Percentiles rank a stretch among this genome's conserved stretches.
These are phyloP conservation scores for Pissodes strobi DNA, from an alignment of 1,140 invertebrate genomes.

Conservation along the genomic window DNA sequence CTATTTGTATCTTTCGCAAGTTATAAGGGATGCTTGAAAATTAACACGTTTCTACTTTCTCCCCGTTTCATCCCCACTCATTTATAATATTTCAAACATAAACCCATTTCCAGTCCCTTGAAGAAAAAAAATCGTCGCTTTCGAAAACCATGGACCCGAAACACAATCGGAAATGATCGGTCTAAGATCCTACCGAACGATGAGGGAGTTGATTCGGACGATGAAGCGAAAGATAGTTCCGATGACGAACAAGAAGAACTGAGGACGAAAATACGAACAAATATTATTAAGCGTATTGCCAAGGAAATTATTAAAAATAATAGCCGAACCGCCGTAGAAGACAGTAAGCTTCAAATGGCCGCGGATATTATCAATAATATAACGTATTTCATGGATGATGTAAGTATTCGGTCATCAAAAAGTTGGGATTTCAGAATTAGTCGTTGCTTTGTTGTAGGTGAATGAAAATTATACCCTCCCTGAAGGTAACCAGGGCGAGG, in stretches of 20 bases:
- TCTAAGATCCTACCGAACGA: neutral
- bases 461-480: slow-evolving; percentile 32
- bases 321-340: slow-evolving; percentile 25
- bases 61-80: neutral
- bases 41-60: too few relatives aligned
- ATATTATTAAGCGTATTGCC: slow-evolving; percentile 31
- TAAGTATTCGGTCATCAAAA: slow-evolving; percentile 4
- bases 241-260: slow-evolving; percentile 2
- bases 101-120: slow-evolving; percentile 60
- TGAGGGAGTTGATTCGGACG: slow-evolving; percentile 5
- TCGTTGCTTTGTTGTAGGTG: slow-evolving; percentile 30
- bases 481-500: slow-evolving; percentile 25
- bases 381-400: slow-evolving; percentile 33
- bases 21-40: too few relatives aligned
- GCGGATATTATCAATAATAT: slow-evolving; percentile 41
- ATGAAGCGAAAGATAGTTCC: slow-evolving; percentile 2
- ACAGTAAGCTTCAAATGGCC: slow-evolving; percentile 37
- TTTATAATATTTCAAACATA: slow-evolving; percentile 54
- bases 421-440: neutral
- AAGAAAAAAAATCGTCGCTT: slow-evolving; percentile 29
- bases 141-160: slow-evolving; percentile 33
- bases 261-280: slow-evolving; percentile 16
- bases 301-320: slow-evolving; percentile 32
- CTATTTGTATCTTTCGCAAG: too few relatives aligned
- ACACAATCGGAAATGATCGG: too few relatives aligned